phyloP scores from a whole-genome alignment of 2,888 invertebrate species.

The Bellardia pandia region DNA sequence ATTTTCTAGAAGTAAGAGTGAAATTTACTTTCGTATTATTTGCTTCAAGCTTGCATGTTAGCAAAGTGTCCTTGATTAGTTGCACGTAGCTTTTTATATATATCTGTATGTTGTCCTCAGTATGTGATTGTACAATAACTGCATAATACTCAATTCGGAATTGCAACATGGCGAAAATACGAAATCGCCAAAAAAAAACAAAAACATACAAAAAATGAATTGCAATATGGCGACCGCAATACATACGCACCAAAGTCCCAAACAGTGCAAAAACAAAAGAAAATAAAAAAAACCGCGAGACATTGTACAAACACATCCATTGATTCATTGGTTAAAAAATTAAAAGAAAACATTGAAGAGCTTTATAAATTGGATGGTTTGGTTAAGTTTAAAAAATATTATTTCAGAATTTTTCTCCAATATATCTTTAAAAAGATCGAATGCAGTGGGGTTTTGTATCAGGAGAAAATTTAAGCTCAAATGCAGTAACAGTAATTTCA shows the following conservation, averaged over 20 bases:
- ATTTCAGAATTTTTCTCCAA: background rate
- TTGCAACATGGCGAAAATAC: slow-evolving; percentile 59
- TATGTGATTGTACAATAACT: slow-evolving; percentile 31
- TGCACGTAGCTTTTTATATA: too few relatives aligned
- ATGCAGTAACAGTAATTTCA: too few relatives aligned
- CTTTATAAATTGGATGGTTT: slow-evolving; percentile 56
- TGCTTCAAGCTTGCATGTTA: too few relatives aligned
- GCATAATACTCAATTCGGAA: slow-evolving; percentile 51
- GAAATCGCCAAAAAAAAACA: slow-evolving; percentile 35
- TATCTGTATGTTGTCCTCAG: background rate
- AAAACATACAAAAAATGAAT: slow-evolving; percentile 73
- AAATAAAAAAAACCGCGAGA: slow-evolving; percentile 73
- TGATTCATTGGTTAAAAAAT: slow-evolving; percentile 64
- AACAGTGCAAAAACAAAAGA: slow-evolving; percentile 57
- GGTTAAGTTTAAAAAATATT: slow-evolving; percentile 31
- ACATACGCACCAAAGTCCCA: slow-evolving; percentile 74
- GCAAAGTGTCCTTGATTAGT: too few relatives aligned
- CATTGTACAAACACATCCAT: slow-evolving; percentile 73
- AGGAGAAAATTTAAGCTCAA: too few relatives aligned
- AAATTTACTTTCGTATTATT: too few relatives aligned
- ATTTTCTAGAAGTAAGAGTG: too few relatives aligned
- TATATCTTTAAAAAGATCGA: background rate
- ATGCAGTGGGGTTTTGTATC: background rate
- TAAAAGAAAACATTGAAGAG: slow-evolving; percentile 66
- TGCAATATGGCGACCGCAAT: slow-evolving; percentile 83